Base-by-base conservation (phyloP, 2,797 vertebrate genomes). In the Neosalanx taihuensis region DNA sequence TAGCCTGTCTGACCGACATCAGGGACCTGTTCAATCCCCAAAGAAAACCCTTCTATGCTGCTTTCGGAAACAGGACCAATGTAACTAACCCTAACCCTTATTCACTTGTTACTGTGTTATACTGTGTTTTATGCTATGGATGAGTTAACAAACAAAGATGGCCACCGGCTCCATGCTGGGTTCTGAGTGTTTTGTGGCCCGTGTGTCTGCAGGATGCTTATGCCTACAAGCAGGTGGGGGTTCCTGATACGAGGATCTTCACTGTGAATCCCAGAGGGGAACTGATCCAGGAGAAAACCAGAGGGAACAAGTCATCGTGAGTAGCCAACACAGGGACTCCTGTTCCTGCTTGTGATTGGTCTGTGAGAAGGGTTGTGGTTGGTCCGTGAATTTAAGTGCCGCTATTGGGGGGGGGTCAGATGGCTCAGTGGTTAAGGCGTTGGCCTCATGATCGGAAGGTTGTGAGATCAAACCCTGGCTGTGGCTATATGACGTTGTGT, bases 241-340 rank as follows among this genome's bases (percentile, higher is more conserved):
- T 99, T 15, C 87, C 92, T 0, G 91, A 96, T 58, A 93, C 90
- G 23, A 91, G 78, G 46, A 95, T 99, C 83, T 99, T 99, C 82
- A 98, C 94, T 0, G 95, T 98, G 70, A 99, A 97, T 81, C 95
- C 96, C n/a, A 96, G 91, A 80, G 96, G 97, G 87, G 96, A 98
- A 79, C 91, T 99, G 57, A 94, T 88, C 70, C 96, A 94, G 89
- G 97, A 98, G 84, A 91, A 89, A 81, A 88, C 83, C 0, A 96
- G 94, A 89, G 94, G 86, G 76, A 93, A 92, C 87, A 98, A 96
- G 76, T 96, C 96, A 75, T 95, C 95, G 96, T 99, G 88, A 95
- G 96, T 79, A 29, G 9, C 58, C 63, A 41, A 18, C 31, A 2
- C 7, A 23, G 63, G n/a, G 51, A 56, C 18, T 17, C 18, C 17